phyloP scores from a whole-genome alignment of 2,888 invertebrate genomes.

The Galeopsomyia nigrocyanea region DNA sequence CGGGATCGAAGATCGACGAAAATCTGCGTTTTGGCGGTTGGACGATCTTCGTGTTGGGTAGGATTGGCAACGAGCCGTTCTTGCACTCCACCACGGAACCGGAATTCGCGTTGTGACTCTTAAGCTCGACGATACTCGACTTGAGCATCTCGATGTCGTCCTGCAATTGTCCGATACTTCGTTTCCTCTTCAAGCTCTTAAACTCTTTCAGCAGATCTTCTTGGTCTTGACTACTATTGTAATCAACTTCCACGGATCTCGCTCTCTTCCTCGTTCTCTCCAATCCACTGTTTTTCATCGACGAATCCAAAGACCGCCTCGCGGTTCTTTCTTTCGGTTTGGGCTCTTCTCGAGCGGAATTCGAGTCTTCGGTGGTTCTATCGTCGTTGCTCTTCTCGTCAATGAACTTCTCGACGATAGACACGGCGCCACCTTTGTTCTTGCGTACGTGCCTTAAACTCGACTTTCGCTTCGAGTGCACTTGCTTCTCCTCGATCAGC shows the following conservation, averaged over 20 bases:
- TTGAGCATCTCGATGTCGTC: conserved; percentile 46
- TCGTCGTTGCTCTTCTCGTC: too few relatives aligned
- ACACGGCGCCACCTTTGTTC: conserved; percentile 21
- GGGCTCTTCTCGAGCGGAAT: too few relatives aligned
- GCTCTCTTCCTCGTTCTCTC: conserved; percentile 46
- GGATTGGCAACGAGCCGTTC: conserved; percentile 37
- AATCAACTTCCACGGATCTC: conserved; percentile 49
- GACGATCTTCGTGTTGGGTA: conserved; percentile 39
- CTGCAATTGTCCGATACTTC: conserved; percentile 46
- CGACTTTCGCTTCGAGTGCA: conserved; percentile 23
- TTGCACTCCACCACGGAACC: conserved; percentile 9
- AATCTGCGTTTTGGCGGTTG: conserved; percentile 14
- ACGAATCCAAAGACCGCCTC: conserved; percentile 37
- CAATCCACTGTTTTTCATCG: not conserved
- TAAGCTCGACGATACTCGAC: conserved; percentile 29
- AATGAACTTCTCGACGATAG: conserved; percentile 13
- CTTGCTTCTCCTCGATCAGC: conserved; percentile 39
- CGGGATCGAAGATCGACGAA: conserved; percentile 30
- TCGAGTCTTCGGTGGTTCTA: not conserved
- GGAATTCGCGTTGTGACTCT: conserved; percentile 9
- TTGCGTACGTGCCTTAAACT: conserved; percentile 43
- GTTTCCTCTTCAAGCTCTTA: conserved; percentile 52
- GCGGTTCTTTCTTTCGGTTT: too few relatives aligned
- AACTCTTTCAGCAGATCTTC: conserved; percentile 54
- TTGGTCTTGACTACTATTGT: conserved; percentile 46